Base-by-base conservation (phyloP, 2,113 vertebrate species). In the Felis chaus region DNA sequence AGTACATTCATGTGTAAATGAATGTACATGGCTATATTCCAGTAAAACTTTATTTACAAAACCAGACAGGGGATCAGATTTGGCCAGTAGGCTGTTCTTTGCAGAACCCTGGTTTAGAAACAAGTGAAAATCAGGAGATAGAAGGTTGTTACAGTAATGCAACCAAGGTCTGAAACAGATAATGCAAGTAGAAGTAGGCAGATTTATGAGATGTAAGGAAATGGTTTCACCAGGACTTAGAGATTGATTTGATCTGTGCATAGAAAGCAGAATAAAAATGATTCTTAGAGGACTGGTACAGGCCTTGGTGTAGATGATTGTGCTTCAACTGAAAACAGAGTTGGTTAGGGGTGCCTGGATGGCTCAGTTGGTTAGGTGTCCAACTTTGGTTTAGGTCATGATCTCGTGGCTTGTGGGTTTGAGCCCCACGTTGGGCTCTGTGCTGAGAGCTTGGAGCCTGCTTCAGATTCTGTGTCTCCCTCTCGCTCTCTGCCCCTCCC, bases 1-100 rank as follows among this genome's bases (percentile, higher is more conserved):
- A 53, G 41, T 73, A 36, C 19, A 50, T 89, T 89, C 12, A 33
- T 80, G n/a, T 79, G 48, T 68, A 92, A 66, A 76, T 3, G 4
- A 13, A 4, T 65, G 12, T 15, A 21, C 1, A 41, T 33, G 23
- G 23, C 33, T 92, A 19, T 73, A 61, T 29, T 36, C 18, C 27
- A 93, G 41, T 68, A 88, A 84, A 89, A 50, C 33, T 36, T 80
- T 27, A 83, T 90, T 90, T 94, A n/a, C 18, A 57, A 88, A 94
- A 87, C 13, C 1, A 80, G 63, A 10, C 4, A 78, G 27, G 48
- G 14, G 0, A 23, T 25, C 71, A 23, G n/a, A 85, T 91, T 91
- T 78, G 39, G 31, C 61, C 13, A 45, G 41, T 31, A 33, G 21
- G 19, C 16, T 61, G 1, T 63, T 82, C 15, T 94, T 79, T 48